These are phyloP conservation scores for Rhagonycha fulva DNA, from an alignment of 2,888 invertebrate genomes.

Conservation along the genomic window DNA sequence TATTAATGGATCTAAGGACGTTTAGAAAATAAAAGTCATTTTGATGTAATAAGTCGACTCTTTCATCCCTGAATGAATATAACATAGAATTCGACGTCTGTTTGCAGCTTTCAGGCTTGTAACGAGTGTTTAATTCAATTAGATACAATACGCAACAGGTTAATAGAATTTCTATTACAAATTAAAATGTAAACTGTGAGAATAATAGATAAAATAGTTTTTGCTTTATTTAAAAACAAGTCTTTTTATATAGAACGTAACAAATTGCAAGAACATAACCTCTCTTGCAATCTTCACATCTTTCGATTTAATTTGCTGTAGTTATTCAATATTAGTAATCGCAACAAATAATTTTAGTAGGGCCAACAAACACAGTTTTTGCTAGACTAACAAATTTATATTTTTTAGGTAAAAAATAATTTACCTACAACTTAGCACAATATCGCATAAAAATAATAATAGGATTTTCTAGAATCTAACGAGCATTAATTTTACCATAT, in stretches of 20 bases:
- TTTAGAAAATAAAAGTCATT: neutral
- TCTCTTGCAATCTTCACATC: too few relatives aligned
- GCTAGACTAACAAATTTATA: too few relatives aligned
- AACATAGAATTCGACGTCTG: slow-evolving; percentile 2
- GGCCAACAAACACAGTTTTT: too few relatives aligned
- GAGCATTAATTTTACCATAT: neutral
- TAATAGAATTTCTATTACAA: neutral
- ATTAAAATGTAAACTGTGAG: neutral
- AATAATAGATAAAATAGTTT: neutral
- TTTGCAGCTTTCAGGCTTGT: neutral
- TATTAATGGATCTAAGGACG: neutral
- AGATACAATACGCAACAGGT: slow-evolving; percentile 10
- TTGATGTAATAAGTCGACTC: neutral
- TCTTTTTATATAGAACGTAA: too few relatives aligned
- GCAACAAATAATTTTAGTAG: too few relatives aligned
- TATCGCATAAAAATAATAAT: too few relatives aligned
- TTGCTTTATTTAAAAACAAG: neutral
- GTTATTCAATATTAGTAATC: too few relatives aligned
- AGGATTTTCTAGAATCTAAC: neutral
- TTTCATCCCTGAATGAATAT: slow-evolving; percentile 9
- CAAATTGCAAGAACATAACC: too few relatives aligned
- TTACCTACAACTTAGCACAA: too few relatives aligned
- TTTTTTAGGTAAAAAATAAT: too few relatives aligned
- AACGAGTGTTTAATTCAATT: slow-evolving; percentile 13
- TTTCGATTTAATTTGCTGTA: too few relatives aligned